Percentiles rank a stretch among this genome's conserved stretches.
Conservation (phyloP, 2,888 invertebrate species). For the Osmoderma eremita region DNA sequence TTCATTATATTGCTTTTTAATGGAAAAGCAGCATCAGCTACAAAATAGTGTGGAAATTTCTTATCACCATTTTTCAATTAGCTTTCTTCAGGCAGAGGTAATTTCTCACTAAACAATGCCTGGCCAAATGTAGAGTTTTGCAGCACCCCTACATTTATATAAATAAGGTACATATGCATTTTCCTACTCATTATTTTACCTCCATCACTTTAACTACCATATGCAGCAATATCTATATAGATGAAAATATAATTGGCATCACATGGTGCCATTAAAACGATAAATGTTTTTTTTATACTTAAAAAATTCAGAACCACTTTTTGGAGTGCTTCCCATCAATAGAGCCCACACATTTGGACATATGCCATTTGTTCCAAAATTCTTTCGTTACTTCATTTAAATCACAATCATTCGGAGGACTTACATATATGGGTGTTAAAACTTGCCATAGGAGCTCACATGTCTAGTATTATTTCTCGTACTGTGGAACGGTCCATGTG, state of each 20-base stretch:
- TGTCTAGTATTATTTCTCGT: conserved; percentile 30
- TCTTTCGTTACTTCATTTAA: conserved; percentile 18
- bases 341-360: conserved; percentile 45
- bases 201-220: conserved; percentile 26
- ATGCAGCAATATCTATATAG: conserved; percentile 11
- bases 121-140: conserved; percentile 16
- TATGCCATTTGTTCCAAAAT: conserved; percentile 41
- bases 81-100: conserved; percentile 14
- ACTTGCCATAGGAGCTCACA: conserved; percentile 33
- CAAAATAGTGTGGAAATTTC: conserved; percentile 19
- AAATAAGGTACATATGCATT: too few species aligned
- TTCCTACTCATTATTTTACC: too few species aligned
- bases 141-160: background rate
- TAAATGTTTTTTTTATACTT: conserved; percentile 20
- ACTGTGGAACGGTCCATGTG: conserved; percentile 23
- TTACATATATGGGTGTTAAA: conserved; percentile 22
- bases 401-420: conserved; percentile 1
- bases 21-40: conserved; percentile 31
- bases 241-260: conserved; percentile 23
- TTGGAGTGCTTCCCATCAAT: conserved; percentile 36
- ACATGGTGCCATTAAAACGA: conserved; percentile 28
- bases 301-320: conserved; percentile 29
- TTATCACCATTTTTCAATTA: conserved; percentile 9
- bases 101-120: conserved; percentile 13
- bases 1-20: conserved; percentile 22